Conservation (phyloP, 2,888 invertebrate genomes). For the Scaptodrosophila latifasciaeformis region DNA sequence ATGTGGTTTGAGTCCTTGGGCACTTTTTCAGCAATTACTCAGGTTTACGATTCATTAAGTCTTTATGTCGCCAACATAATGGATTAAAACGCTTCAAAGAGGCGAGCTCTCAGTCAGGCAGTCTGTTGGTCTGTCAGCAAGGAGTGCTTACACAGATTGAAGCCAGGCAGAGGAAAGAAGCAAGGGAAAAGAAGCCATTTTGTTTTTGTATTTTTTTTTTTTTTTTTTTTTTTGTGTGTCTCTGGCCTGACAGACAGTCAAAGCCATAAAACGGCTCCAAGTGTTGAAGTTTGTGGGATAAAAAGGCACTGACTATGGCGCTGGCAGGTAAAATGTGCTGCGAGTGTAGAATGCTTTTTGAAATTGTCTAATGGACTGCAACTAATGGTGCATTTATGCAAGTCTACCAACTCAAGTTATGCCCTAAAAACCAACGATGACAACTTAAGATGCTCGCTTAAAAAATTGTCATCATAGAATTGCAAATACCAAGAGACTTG, state of each 20-base stretch:
- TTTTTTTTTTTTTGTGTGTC: too few species aligned
- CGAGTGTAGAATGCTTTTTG: background rate
- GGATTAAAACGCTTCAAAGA: constrained; percentile 50
- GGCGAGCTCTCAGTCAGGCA: constrained; percentile 12
- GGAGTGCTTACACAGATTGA: too few species aligned
- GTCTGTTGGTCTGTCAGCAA: constrained; percentile 3
- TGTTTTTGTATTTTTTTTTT: too few species aligned
- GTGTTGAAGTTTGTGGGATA: background rate
- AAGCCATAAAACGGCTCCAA: background rate
- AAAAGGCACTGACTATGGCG: too few species aligned
- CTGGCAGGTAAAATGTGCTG: background rate
- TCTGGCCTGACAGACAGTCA: too few species aligned
- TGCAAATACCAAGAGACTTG: constrained; percentile 31
- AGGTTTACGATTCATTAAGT: constrained; percentile 66
- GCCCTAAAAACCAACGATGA: too few species aligned
- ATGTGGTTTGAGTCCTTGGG: constrained; percentile 19
- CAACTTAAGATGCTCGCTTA: too few species aligned
- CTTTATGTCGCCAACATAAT: constrained; percentile 52
- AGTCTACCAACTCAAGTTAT: too few species aligned
- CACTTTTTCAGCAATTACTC: constrained; percentile 56
- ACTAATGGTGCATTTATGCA: constrained; percentile 40
- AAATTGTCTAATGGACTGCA: constrained; percentile 39
- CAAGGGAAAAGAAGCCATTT: too few species aligned
- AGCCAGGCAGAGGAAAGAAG: too few species aligned
- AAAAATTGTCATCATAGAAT: constrained; percentile 19